Base-by-base conservation (phyloP, 37 sponge, comb jelly and placozoan genomes). In the Crambe crambe region DNA sequence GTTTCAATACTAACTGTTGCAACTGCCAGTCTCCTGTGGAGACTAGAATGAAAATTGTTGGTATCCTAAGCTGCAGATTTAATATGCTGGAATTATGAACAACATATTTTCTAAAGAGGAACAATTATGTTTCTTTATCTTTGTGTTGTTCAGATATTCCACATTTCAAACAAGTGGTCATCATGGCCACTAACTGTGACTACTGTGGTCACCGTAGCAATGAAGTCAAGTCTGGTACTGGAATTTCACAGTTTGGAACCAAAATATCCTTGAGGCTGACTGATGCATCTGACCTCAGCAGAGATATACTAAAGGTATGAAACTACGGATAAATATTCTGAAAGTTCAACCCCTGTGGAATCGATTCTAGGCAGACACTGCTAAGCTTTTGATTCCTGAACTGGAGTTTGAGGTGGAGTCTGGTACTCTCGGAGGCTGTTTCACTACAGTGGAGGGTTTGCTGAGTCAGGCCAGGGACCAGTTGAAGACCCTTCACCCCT, bases 391-490 rank as follows among this genome's bases (percentile, higher is more conserved):
- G 38, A 87, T 98, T 40, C 94, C 95, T 5, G 92, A 86, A 31
- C 65, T 98, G 54, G 91, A 93, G n/a, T 71, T 98, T 56, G 90
- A 86, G 60, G 63, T 93, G 57, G 37, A 82, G 26, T 77, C 84
- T 69, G 86, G 92, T 0, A 75, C 92, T 18, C 82, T 94, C 1
- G 95, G 97, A 35, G 99, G 99, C 0, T 42, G 84, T 42, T 98
- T 98, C 80, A 91, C 96, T 15, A 98, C 99, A 6, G 59, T 98
- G 6, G 99, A 98, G 58, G 99, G 99, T 2, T 57, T 98, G 63
- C 79, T 98, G 37, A 15, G 21, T n/a, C 73, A 83, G 21, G 58
- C 96, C 1, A 89, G 72, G 36, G 89, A 89, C 3, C 89, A 98
- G 75, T 57, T 94, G 57, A 67, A 70, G 17, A 30, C 31, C 26